Percentiles rank a stretch among this genome's conserved stretches.
These are phyloP conservation scores for Hafferia zeledoni DNA, from an alignment of 2,797 vertebrate species.

Conservation along the genomic window DNA sequence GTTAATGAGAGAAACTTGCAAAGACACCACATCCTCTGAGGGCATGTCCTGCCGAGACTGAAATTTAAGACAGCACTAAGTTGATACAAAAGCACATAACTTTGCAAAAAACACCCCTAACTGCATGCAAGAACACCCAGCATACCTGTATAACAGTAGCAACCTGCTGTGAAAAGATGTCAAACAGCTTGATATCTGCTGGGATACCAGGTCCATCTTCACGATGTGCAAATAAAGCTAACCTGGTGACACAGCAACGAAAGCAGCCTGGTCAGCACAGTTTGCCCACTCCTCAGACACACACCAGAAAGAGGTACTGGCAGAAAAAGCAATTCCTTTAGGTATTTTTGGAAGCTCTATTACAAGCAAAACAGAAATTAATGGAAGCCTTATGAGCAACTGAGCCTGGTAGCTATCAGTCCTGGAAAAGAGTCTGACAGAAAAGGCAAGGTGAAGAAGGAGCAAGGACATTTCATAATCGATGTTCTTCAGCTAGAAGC, in stretches of 20 bases:
- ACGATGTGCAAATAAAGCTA: slow-evolving; percentile 96
- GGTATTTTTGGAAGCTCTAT: background rate
- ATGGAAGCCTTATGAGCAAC: background rate
- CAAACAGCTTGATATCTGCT: slow-evolving; percentile 95
- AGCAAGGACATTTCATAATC: background rate
- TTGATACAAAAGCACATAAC: background rate
- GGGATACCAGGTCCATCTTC: slow-evolving; percentile 99
- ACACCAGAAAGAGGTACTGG: background rate
- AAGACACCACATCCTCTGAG: slow-evolving; percentile 95
- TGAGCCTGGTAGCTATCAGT: background rate
- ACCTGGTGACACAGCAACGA: slow-evolving; percentile 75
- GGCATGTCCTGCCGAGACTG: slow-evolving; percentile 99
- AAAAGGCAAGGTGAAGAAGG: background rate
- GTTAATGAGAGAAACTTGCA: slow-evolving; percentile 98
- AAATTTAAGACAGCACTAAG: background rate
- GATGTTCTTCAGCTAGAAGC: background rate
- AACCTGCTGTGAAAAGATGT: slow-evolving; percentile 99
- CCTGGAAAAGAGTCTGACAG: background rate
- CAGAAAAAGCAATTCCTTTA: background rate
- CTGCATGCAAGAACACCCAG: background rate
- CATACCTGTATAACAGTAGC: slow-evolving; percentile 96
- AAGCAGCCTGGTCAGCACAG: background rate
- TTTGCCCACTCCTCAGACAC: background rate
- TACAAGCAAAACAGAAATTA: background rate
- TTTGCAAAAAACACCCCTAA: background rate